These are phyloP conservation scores for Elachura formosa DNA, from an alignment of 2,113 vertebrate species.

Conservation along the genomic window DNA sequence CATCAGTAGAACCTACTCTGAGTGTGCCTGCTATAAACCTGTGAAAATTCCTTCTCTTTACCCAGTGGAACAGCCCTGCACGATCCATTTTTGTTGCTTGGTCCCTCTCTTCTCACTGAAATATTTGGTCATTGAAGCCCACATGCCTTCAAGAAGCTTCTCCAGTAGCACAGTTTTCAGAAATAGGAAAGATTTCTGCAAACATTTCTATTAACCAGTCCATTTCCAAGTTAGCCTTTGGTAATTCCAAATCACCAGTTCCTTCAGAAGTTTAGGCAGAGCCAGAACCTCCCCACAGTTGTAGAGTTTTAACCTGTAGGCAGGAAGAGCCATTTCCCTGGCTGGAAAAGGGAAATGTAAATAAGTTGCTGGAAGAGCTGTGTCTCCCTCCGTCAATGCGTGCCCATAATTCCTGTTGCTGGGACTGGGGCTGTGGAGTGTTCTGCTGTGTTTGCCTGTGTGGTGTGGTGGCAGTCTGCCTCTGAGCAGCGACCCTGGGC, in stretches of 20 bases:
- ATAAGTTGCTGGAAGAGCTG: accelerated
- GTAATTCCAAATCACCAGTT: neutral
- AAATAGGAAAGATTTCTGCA: neutral
- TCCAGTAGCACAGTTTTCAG: neutral
- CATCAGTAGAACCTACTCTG: neutral
- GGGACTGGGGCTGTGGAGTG: neutral
- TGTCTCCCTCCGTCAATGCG: neutral
- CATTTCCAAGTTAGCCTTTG: neutral
- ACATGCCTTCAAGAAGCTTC: neutral
- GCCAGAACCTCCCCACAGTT: accelerated
- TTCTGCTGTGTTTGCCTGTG: neutral
- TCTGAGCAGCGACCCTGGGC: neutral
- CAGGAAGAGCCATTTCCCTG: neutral
- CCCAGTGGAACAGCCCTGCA: neutral
- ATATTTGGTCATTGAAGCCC: neutral
- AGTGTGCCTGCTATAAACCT: neutral
- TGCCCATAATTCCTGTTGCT: accelerated
- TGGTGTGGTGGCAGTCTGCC: neutral
- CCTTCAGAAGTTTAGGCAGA: neutral
- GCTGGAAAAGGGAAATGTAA: no score
- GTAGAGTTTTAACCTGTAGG: neutral
- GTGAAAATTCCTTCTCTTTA: neutral
- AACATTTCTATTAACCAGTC: neutral
- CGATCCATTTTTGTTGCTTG: neutral
- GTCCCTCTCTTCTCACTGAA: neutral